phyloP scores from a whole-genome alignment of 1,140 invertebrate genomes.

The Scaptomyza graminum region DNA sequence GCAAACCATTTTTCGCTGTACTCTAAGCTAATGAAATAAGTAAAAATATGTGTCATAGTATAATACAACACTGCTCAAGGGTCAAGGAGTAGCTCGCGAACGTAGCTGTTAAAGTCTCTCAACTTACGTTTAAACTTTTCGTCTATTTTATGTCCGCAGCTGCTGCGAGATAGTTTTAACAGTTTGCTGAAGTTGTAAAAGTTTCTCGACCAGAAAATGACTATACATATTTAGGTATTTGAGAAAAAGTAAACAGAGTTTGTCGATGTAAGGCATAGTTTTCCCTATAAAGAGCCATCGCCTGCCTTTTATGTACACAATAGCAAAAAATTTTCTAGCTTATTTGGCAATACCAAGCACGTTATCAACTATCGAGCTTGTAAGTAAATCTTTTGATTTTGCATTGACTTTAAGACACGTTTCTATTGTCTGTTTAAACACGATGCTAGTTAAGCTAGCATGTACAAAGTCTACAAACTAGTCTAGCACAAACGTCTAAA shows the following conservation, averaged over 20 bases:
- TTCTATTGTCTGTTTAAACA: no score
- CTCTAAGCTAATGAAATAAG: neutral
- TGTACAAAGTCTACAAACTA: neutral
- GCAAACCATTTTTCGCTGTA: neutral
- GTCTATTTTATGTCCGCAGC: neutral
- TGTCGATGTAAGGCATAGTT: slow-evolving; percentile 5
- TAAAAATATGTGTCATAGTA: neutral
- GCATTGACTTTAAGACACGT: slow-evolving; percentile 8
- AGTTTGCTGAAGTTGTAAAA: neutral
- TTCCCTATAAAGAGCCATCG: neutral
- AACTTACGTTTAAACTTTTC: neutral
- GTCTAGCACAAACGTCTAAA: neutral
- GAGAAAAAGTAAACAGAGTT: slow-evolving; percentile 2
- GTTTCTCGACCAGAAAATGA: slow-evolving; percentile 11
- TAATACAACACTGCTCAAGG: neutral
- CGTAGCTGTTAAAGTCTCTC: no score
- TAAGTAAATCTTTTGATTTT: slow-evolving; percentile 8
- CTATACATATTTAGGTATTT: slow-evolving; percentile 8
- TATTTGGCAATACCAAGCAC: slow-evolving; percentile 7
- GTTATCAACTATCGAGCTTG: slow-evolving; percentile 4
- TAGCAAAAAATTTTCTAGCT: slow-evolving; percentile 1
- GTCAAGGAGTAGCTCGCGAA: neutral
- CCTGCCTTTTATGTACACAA: neutral
- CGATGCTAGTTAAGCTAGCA: neutral
- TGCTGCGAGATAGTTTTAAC: slow-evolving; percentile 5